These are phyloP conservation scores for Pilophorus perplexus DNA, from an alignment of 2,888 invertebrate species.

Conservation along the genomic window DNA sequence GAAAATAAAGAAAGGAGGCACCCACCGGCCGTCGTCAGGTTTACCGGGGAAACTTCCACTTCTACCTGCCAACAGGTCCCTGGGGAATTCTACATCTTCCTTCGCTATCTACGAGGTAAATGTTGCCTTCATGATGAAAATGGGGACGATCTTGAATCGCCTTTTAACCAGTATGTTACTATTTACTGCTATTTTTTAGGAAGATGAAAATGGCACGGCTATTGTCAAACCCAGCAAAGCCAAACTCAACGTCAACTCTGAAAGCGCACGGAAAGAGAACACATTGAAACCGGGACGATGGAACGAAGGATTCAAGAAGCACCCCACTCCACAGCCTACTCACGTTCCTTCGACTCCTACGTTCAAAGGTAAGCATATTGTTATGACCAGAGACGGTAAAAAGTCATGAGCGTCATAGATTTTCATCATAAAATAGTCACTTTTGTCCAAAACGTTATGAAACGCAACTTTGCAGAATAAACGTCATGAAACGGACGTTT, in stretches of 20 bases:
- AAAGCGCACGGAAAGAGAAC: slow-evolving; percentile 65
- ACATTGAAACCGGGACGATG: slow-evolving; percentile 68
- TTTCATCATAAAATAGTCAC: no score
- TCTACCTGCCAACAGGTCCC: not conserved
- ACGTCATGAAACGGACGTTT: no score
- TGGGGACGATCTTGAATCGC: no score
- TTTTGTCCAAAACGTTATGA: no score
- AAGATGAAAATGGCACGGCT: slow-evolving; percentile 40
- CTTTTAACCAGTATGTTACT: no score
- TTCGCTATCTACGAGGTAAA: slow-evolving; percentile 19
- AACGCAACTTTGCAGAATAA: no score
- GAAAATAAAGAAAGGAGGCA: slow-evolving; percentile 56
- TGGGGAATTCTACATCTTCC: not conserved
- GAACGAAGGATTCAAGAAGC: slow-evolving; percentile 52
- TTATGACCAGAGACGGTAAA: no score
- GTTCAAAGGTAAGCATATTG: slow-evolving; percentile 57
- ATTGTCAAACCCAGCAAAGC: slow-evolving; percentile 10
- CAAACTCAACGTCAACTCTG: slow-evolving; percentile 53
- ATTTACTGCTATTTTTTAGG: slow-evolving; percentile 35
- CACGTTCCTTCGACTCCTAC: slow-evolving; percentile 52
- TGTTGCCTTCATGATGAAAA: no score
- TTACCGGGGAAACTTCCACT: slow-evolving; percentile 51
- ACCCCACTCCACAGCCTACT: slow-evolving; percentile 39
- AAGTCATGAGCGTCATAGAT: no score
- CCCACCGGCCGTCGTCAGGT: slow-evolving; percentile 56